Base-by-base conservation (phyloP, 2,888 invertebrate species). In the Sphinx pinastri region DNA sequence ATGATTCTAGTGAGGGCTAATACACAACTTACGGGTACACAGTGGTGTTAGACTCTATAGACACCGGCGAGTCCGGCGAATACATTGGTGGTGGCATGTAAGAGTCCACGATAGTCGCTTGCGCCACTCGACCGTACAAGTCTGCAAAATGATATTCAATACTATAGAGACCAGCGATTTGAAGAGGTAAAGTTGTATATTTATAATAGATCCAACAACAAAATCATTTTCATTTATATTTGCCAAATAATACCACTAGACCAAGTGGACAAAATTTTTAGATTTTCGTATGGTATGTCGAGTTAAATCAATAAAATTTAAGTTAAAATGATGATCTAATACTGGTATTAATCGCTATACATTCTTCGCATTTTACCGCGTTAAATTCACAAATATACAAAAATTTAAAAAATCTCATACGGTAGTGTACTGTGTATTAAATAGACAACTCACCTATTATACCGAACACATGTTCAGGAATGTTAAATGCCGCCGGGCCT, bases 121-220 rank as follows among this genome's bases (percentile, higher is more conserved):
- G 98, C 0, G 98, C 98, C 66, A 98, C 99, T 84, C 99, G 98
- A 0, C 99, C 99, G 84, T 99, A 99, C 73, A 99, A 93, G 95
- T 99, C 99, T 91, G 76, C 57, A 79, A 75, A 73, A 54, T 72
- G n/a, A n/a, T 63, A 25, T 25, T 25, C 25, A 25, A 25, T 25
- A 25, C 25, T 57, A 71, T 54, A 16, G n/a, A n/a, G 25, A 47
- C 57, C 45, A 19, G 6, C 25, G 1, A 25, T 25, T 25, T 25
- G 25, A 25, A 25, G 1, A 25, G 25, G 25, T 25, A 25, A 25
- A 1, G 25, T 25, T 25, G 25, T 25, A 25, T 25, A 25, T 25
- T 25, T 25, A 25, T 25, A 25, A 25, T 25, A 25, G 25, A 25
- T 25, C 25, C 25, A 25, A 25, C 25, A 25, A 25, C 1, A 25